Conservation (phyloP, 2,797 vertebrate genomes). For the Typhlichthys eigenmanni region DNA sequence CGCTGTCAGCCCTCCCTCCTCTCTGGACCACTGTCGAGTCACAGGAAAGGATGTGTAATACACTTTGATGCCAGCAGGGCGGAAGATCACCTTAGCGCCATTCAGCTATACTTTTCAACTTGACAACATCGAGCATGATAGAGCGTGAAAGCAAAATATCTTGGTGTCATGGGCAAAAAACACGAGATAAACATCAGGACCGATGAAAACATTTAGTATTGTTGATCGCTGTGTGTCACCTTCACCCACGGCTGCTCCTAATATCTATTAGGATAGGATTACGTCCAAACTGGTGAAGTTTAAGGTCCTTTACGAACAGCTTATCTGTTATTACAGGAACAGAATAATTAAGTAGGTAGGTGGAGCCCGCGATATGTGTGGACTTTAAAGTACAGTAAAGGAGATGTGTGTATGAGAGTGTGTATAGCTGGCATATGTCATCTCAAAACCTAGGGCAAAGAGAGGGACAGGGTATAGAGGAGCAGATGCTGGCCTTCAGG, state of each 20-base stretch:
- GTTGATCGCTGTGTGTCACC: too few species aligned
- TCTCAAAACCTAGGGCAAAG: constrained; percentile 45
- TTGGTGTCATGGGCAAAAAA: too few species aligned
- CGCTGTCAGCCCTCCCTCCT: constrained; percentile 32
- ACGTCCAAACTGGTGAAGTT: too few species aligned
- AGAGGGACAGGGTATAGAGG: constrained; percentile 46
- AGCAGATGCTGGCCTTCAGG: constrained; percentile 56
- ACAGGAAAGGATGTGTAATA: constrained; percentile 33
- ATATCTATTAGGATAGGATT: too few species aligned
- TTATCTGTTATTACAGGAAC: constrained; percentile 10
- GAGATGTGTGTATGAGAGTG: constrained; percentile 33
- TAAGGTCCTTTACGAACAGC: too few species aligned
- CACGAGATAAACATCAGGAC: too few species aligned
- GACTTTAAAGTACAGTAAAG: constrained; percentile 31
- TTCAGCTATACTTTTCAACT: constrained; percentile 4
- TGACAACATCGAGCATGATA: background rate
- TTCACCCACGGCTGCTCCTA: too few species aligned
- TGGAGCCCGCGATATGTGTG: constrained; percentile 6
- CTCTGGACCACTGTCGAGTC: constrained; percentile 54
- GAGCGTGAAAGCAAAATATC: background rate
- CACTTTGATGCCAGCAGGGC: constrained; percentile 36
- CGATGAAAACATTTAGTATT: too few species aligned
- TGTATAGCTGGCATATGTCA: constrained; percentile 54
- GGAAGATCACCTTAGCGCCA: constrained; percentile 1
- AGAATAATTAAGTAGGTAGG: background rate